phyloP scores from a whole-genome alignment of 2,113 vertebrate genomes.

The Trinectes maculatus region DNA sequence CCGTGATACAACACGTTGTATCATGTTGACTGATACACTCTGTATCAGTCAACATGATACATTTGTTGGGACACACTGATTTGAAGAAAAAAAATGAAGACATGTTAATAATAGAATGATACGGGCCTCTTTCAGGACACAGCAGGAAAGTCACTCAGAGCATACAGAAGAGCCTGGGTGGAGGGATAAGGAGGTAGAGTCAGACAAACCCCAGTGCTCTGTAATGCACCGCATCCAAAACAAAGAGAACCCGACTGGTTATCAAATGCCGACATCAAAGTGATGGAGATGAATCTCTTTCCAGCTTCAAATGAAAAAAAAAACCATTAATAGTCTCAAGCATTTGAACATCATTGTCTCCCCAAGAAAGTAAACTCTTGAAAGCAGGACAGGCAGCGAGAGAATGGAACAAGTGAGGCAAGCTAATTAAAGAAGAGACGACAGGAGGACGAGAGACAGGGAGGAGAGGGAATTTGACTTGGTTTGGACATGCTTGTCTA shows the following conservation, averaged over 20 bases:
- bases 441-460: slow-evolving; percentile 31
- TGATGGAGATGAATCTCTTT: slow-evolving; percentile 11
- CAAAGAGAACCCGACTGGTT: background rate
- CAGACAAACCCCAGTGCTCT: background rate
- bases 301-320: slow-evolving; percentile 23
- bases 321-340: background rate
- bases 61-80: no score
- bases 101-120: no score
- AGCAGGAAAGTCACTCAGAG: background rate
- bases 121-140: no score
- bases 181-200: background rate
- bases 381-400: slow-evolving; percentile 34
- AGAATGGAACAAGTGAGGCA: slow-evolving; percentile 28
- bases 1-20: no score
- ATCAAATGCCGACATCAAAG: slow-evolving; percentile 10
- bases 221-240: background rate
- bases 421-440: slow-evolving; percentile 56
- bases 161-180: background rate
- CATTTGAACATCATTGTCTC: slow-evolving; percentile 15
- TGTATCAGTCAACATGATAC: no score
- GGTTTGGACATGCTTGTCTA: slow-evolving; percentile 45
- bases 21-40: no score
- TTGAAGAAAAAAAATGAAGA: no score
- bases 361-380: slow-evolving; percentile 38
- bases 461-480: slow-evolving; percentile 40